phyloP scores from a whole-genome alignment of 2,888 invertebrate species.

The Pandemis heparana region DNA sequence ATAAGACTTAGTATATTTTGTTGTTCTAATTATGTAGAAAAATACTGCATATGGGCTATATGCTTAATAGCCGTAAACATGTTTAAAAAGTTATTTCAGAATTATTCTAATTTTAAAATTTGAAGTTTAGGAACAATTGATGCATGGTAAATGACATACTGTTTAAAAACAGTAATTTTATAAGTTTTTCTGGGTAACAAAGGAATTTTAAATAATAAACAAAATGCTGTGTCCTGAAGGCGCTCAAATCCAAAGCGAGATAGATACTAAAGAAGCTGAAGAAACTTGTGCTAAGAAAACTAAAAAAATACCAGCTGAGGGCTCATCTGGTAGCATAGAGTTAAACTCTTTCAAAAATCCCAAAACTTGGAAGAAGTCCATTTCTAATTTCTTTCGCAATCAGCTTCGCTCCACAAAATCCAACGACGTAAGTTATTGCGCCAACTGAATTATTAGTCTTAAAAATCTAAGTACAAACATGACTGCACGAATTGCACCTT shows the following conservation, averaged over 20 bases:
- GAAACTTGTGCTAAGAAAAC: conserved; percentile 60
- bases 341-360: conserved; percentile 71
- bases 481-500: no score
- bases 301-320: conserved; percentile 65
- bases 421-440: conserved; percentile 70
- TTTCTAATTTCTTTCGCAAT: conserved; percentile 77
- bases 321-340: conserved; percentile 61
- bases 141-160: conserved; percentile 43
- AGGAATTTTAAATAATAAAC: conserved; percentile 54
- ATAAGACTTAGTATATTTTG: no score
- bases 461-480: not conserved
- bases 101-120: conserved; percentile 35
- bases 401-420: conserved; percentile 77
- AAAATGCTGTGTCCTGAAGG: conserved; percentile 78
- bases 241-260: conserved; percentile 63
- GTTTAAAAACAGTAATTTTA: conserved; percentile 60
- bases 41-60: not conserved
- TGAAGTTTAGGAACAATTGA: conserved; percentile 38
- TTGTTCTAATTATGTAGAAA: not conserved
- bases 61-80: not conserved
- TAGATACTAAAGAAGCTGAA: conserved; percentile 61
- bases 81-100: conserved; percentile 6
- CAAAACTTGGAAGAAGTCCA: conserved; percentile 79
- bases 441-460: not conserved
- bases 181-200: conserved; percentile 56